Percentiles rank a stretch among this genome's conserved stretches.
Evolutionary conservation across 2,797 vertebrate genomes (phyloP).

Genomic region (Cossypha dichroa): DNA sequence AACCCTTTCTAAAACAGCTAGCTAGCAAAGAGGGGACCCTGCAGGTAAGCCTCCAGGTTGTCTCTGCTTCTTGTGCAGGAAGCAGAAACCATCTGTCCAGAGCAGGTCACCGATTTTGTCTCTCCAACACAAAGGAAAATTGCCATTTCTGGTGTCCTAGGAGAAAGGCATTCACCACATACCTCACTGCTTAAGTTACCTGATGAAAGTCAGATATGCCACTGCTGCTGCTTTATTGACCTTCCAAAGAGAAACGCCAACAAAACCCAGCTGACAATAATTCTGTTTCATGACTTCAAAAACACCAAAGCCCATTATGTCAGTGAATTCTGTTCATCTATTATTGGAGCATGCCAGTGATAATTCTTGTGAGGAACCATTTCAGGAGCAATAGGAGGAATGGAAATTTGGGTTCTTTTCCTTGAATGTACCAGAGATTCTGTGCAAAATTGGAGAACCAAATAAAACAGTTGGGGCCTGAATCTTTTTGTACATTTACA

Average conservation of each 20-base stretch:
- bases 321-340: not conserved
- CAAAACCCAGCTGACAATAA: not conserved
- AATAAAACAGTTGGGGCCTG: not conserved
- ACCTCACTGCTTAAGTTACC: not conserved
- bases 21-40: not conserved
- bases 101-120: not conserved
- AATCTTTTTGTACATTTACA: not conserved
- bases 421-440: not conserved
- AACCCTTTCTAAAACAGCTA: not conserved
- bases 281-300: not conserved
- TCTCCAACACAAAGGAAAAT: not conserved
- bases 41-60: not conserved
- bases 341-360: not conserved
- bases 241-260: not conserved
- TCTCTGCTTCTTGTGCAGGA: not conserved
- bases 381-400: not conserved
- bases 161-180: not conserved
- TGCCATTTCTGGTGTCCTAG: not conserved
- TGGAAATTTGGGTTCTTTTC: not conserved
- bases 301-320: not conserved
- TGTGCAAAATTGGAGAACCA: not conserved
- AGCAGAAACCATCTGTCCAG: rapidly evolving
- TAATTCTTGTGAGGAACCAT: not conserved
- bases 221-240: not conserved
- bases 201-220: not conserved